Base-by-base conservation (phyloP, 2,888 invertebrate species). In the Caradrina kadenii region DNA sequence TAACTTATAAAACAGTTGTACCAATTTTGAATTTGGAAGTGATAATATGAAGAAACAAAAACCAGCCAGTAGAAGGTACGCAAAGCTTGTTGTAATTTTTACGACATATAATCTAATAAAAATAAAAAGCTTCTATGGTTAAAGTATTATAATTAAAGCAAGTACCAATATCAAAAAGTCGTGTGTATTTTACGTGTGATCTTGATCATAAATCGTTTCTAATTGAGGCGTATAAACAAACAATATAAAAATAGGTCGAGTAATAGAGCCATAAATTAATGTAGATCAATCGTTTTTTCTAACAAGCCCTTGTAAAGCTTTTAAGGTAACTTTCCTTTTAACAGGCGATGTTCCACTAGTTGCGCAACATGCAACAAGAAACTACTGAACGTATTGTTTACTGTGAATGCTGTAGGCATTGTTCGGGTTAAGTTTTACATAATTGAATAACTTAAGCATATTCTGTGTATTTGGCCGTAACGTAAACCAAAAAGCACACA, bases 171-270 rank as follows among this genome's bases (percentile, higher is more conserved):
- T 49, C 26, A 67, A 62, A 64, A 65, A 39, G 50, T 59, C 53
- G 53, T 64, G 54, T 63, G 53, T 35, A 62, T 59, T 69, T 58
- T 48, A 48, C 39, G 65, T 72, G 63, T 81, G 79, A 79, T 79
- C 69, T 76, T 59, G 53, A 59, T 69, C 81, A 26, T 81, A 79
- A 79, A 76, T 79, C 62, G 48, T 49, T 52, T 50, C 65, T 66
- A 53, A 66, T 79, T 69, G 70, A 76, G 63, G 26, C 63, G 50
- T 50, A 73, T 69, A 78, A 75, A 78, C 54, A 81, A 78, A 80
- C 60, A 69, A 69, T 62, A 64, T 69, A 26, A 56, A 80, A 76
- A 63, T 79, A 66, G 72, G 65, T 73, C 69, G 56, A 72, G 67
- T 60, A 45, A 59, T 49, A 61, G 52, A 42, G 61, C 50, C 26